Evolutionary conservation across 2,888 invertebrate species (phyloP), one percentile per base, ranked within the genome.

Genomic region (Noctua comes): DNA sequence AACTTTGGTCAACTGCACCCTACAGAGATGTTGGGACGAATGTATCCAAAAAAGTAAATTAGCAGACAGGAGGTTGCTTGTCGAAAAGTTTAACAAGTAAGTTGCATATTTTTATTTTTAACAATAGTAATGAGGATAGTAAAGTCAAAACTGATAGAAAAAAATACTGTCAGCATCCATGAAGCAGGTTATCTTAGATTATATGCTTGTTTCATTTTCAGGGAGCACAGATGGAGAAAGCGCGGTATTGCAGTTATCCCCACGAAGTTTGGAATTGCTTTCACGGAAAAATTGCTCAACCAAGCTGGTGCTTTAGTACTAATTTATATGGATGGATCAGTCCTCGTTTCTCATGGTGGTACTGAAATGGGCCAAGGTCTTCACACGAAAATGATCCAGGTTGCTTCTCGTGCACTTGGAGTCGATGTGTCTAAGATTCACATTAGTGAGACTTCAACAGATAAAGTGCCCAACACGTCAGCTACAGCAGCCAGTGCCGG

Each of bases 361-460:
- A 98, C 98, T 16, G 99, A 99, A 97, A 99, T 99, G 98, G 99
- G 99, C 0, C 99, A 99, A 96, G 99, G 99, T 2, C 96, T 99
- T 8, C 98, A 99, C 92, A 99, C 99, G 0, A 99, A 99, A 97
- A 99, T 99, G 98, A 98, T 99, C 75, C 99, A 99, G 97, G 98
- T 99, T 21, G 98, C 99, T 7, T 98, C 98, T 68, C 97, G 98
- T 83, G 97, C 97, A 0, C 95, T 99, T 24, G 98, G 97, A 72
- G 97, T 98, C 54, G 97, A 98, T 7, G 93, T 97, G 0, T 97
- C 98, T 0, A 97, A 97, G 90, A 98, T 99, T 89, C 98, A 98
- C 91, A 98, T 99, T 24, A 97, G 97, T 46, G 99, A 99, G 93
- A 98, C 98, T 0, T 95, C 98, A 0, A 99, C 99, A 0, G 99